Evolutionary conservation across 2,888 invertebrate species (phyloP), one percentile per base, ranked within the genome.

Genomic region (Hyppa rectilinea): DNA sequence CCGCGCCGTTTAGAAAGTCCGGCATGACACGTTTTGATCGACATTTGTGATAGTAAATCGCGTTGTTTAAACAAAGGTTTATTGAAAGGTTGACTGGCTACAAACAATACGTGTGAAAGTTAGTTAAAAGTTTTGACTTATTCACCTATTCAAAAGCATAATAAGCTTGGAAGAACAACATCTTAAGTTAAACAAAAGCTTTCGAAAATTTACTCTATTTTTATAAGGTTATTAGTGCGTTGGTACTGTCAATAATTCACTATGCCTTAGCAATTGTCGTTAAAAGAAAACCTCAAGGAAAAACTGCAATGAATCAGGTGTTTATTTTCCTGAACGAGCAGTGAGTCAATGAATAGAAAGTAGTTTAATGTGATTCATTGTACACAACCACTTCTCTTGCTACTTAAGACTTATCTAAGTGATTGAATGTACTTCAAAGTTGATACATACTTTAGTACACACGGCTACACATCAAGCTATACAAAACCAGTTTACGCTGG

Each of bases 1-100:
- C 47, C 75, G 61, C 50, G 53, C 47, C 75, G 61, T 78, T 81
- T 81, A 83, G 82, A 83, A 83, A 83, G 84, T 81, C 61, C 23
- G 50, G 29, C 31, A 29, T 29, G 58, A 67, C 69, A 64, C 67
- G 71, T 73, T 74, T 77, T 59, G 70, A 82, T 81, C 68, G 68
- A 78, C 66, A 78, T n/a, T n/a, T 69, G 72, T 64, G 81, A 77
- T 70, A 59, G 61, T 47, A 70, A 74, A 73, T 26, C 17, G 59
- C 62, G 55, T n/a, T 52, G 34, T 69, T 73, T 31, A 49, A 79
- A 79, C 75, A 75, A 79, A 64, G 66, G 52, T 59, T 65, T 74
- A 56, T 74, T 53, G 66, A 70, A 70, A 55, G 59, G 58, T 47
- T 40, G 40, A 62, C 23, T 31, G 34, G 26, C 20, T 61, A 62